These are phyloP conservation scores for Aporophyla lueneburgensis DNA, from an alignment of 2,888 invertebrate species.

Conservation along the genomic window DNA sequence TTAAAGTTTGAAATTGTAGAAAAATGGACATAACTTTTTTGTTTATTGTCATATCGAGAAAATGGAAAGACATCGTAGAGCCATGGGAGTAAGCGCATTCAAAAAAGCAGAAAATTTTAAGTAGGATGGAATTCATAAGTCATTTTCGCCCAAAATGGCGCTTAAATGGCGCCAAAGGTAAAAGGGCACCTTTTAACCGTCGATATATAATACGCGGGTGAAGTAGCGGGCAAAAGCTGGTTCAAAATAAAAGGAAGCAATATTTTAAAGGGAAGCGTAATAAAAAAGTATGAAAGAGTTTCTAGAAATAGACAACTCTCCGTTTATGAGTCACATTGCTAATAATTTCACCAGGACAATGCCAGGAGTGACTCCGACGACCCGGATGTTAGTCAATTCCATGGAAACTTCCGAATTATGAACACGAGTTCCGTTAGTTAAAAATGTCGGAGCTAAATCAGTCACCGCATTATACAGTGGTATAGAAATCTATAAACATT, in stretches of 20 bases:
- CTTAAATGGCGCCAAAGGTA: too few relatives aligned
- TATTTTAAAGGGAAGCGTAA: background rate
- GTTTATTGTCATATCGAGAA: too few relatives aligned
- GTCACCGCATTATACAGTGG: conserved; percentile 8
- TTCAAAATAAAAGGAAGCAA: background rate
- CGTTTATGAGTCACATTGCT: conserved; percentile 35
- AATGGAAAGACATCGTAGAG: too few relatives aligned
- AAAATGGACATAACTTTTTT: too few relatives aligned
- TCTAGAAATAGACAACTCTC: conserved; percentile 9
- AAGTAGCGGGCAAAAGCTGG: too few relatives aligned
- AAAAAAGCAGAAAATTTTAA: too few relatives aligned
- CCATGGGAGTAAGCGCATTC: too few relatives aligned
- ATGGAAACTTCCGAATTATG: conserved; percentile 35
- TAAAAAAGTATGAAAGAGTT: background rate
- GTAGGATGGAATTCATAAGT: too few relatives aligned
- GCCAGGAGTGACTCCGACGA: conserved; percentile 27
- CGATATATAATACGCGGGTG: too few relatives aligned
- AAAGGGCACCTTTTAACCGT: too few relatives aligned
- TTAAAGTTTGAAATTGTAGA: too few relatives aligned
- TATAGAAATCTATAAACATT: conserved; percentile 27
- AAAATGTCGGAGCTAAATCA: conserved; percentile 28
- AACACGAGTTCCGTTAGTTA: conserved; percentile 26
- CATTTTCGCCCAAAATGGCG: too few relatives aligned
- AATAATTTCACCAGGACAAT: conserved; percentile 50
- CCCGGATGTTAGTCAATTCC: conserved; percentile 36